A percentile compares a stretch with the other conserved stretches of the same genome.
Conservation (phyloP, 2,888 invertebrate genomes). For the Beris morrisii region DNA sequence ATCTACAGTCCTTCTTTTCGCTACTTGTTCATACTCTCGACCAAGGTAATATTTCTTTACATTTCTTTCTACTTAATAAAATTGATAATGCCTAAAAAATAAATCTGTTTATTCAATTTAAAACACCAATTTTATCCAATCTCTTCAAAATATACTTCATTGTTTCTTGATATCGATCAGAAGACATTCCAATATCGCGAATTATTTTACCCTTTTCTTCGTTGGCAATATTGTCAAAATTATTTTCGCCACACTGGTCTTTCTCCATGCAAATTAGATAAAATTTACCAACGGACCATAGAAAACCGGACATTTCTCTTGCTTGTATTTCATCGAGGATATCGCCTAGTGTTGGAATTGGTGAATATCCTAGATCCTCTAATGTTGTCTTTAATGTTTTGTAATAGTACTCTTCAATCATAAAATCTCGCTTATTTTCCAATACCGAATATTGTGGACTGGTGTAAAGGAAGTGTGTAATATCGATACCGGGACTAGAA, state of each 20-base stretch:
- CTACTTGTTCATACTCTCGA: too few relatives aligned
- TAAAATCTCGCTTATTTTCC: constrained; percentile 42
- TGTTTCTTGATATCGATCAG: constrained; percentile 50
- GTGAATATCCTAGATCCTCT: constrained; percentile 37
- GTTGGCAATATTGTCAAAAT: constrained; percentile 30
- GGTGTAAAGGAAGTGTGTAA: constrained; percentile 55
- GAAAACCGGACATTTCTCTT: constrained; percentile 41
- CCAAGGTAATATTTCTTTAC: too few relatives aligned
- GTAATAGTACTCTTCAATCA: constrained; percentile 42
- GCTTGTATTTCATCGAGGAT: constrained; percentile 37
- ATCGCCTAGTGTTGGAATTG: constrained; percentile 38
- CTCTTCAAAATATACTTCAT: constrained; percentile 49
- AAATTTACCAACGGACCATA: constrained; percentile 39
- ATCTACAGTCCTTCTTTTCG: too few relatives aligned
- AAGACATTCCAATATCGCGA: constrained; percentile 8
- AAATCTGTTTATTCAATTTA: not conserved
- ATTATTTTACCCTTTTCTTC: not conserved
- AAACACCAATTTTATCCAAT: constrained; percentile 45
- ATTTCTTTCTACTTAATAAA: too few relatives aligned
- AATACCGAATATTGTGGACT: constrained; percentile 50
- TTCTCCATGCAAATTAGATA: constrained; percentile 40
- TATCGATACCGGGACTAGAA: constrained; percentile 52
- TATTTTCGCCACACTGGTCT: constrained; percentile 35
- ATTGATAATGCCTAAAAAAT: too few relatives aligned
- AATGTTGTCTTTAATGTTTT: constrained; percentile 40